phyloP scores from a whole-genome alignment of 2,888 invertebrate genomes.

The Hybos culiciformis region DNA sequence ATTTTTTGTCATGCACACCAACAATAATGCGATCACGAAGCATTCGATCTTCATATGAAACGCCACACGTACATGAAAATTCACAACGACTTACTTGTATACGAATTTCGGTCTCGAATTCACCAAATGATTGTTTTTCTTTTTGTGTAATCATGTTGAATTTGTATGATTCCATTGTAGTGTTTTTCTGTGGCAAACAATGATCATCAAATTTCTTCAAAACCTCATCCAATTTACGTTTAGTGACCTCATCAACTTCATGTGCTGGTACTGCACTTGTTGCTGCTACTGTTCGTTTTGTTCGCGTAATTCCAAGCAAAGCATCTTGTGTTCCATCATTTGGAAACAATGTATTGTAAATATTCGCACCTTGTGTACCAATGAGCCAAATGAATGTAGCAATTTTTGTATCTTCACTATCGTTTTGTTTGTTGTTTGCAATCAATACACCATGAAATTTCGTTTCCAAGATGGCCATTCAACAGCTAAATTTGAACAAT shows the following conservation, averaged over 20 bases:
- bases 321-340: constrained; percentile 11
- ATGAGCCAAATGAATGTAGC: constrained; percentile 12
- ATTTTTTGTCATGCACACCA: constrained; percentile 13
- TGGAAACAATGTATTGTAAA: constrained; percentile 13
- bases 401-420: constrained; percentile 5
- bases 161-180: constrained; percentile 14
- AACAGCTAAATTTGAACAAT: constrained; percentile 7
- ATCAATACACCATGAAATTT: constrained; percentile 8
- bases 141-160: constrained; percentile 13
- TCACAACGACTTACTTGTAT: constrained; percentile 12
- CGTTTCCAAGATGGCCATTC: constrained; percentile 9
- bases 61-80: constrained; percentile 14
- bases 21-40: constrained; percentile 15
- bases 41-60: constrained; percentile 14
- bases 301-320: too few relatives aligned
- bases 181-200: too few relatives aligned
- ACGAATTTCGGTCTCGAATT: constrained; percentile 12
- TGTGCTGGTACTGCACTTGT: background rate
- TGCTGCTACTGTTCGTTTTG: too few relatives aligned
- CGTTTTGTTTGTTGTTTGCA: constrained; percentile 3
- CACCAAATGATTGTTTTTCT: constrained; percentile 12
- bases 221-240: too few relatives aligned
- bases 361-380: constrained; percentile 8
- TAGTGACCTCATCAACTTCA: background rate
- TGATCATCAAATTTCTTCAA: too few relatives aligned